A percentile compares a stretch with the other conserved stretches of the same genome.
These are phyloP conservation scores for Riparia riparia DNA, from an alignment of 2,113 vertebrate genomes.

Conservation along the genomic window DNA sequence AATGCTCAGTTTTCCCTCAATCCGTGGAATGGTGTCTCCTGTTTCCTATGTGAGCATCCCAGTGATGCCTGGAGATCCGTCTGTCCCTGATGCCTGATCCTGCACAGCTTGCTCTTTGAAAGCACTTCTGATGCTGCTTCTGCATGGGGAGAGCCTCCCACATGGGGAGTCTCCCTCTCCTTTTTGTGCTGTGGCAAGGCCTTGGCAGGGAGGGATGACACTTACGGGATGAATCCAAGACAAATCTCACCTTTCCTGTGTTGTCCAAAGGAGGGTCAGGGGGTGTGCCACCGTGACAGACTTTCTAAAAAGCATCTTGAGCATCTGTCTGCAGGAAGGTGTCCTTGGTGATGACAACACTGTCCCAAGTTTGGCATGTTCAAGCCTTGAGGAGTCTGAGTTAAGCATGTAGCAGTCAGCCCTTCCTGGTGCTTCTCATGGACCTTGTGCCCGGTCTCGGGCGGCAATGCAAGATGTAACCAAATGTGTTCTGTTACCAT, in stretches of 20 bases:
- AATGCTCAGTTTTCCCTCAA: neutral
- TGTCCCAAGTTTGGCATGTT: neutral
- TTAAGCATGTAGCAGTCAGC: neutral
- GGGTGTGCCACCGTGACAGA: neutral
- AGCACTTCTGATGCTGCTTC: neutral
- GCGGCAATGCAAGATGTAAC: too few relatives aligned
- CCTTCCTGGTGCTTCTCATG: neutral
- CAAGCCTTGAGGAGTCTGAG: neutral
- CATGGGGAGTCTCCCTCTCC: neutral
- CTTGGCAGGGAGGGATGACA: neutral
- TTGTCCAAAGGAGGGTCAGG: neutral
- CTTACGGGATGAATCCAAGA: neutral
- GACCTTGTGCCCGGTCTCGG: neutral
- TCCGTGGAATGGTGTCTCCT: neutral
- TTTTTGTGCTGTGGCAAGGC: rapidly evolving
- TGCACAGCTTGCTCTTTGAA: neutral
- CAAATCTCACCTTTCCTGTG: neutral
- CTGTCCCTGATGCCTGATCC: neutral
- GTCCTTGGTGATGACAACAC: neutral
- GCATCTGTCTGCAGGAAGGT: neutral
- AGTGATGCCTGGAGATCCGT: neutral
- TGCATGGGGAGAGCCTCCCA: neutral
- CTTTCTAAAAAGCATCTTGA: neutral
- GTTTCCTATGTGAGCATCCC: neutral
- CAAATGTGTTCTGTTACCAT: too few relatives aligned